Evolutionary conservation across 37 sponge, comb jelly and placozoan genomes (phyloP).

Genomic region (Beroe forskalii): DNA sequence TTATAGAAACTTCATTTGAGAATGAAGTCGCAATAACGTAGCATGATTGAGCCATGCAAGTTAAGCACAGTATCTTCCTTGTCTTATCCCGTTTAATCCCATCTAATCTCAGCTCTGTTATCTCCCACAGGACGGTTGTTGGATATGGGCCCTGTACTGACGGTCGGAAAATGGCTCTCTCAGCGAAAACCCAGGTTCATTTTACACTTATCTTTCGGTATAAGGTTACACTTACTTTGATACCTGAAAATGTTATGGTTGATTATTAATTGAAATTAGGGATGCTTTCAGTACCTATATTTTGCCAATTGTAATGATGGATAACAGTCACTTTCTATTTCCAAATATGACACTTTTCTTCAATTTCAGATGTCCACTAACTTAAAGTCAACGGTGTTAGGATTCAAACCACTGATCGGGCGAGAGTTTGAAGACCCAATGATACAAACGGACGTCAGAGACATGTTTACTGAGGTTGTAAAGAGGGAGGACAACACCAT

Average conservation of each 20-base stretch:
- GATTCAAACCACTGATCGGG: slow-evolving; percentile 83
- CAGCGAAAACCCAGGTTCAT: slow-evolving; percentile 49
- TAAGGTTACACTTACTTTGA: neutral
- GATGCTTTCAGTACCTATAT: neutral
- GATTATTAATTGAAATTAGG: neutral
- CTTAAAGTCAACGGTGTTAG: slow-evolving; percentile 79
- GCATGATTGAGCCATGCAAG: no score
- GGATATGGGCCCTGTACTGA: slow-evolving; percentile 36
- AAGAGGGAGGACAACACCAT: slow-evolving; percentile 69
- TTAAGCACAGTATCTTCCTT: no score
- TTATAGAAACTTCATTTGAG: no score
- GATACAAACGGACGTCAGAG: slow-evolving; percentile 73
- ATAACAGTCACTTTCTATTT: neutral
- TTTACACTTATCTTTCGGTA: neutral
- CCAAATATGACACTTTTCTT: no score
- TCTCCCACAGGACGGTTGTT: slow-evolving; percentile 21
- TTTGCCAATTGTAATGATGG: no score
- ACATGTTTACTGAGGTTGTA: slow-evolving; percentile 73
- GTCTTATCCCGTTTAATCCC: no score
- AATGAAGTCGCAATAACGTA: no score
- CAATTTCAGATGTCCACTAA: slow-evolving; percentile 69
- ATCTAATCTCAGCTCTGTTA: no score
- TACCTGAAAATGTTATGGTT: no score
- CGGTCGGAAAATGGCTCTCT: slow-evolving; percentile 61
- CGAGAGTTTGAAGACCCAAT: slow-evolving; percentile 85